Evolutionary conservation across 2,888 invertebrate species (phyloP), one percentile per base, ranked within the genome.

Genomic region (Anorthoa munda): DNA sequence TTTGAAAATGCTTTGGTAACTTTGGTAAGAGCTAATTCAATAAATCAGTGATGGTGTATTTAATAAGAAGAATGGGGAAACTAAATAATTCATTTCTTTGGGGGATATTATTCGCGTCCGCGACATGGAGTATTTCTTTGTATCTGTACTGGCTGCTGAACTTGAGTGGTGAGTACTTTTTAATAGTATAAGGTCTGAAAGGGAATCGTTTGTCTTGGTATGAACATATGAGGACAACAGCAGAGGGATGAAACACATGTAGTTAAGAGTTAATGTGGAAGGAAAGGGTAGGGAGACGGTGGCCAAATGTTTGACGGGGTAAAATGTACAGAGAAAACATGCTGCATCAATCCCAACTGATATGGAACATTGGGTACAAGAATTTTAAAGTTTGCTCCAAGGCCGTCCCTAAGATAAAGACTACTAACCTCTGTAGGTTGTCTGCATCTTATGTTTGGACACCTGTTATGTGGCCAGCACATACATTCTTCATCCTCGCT

Each of bases 71-170:
- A 66, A 90, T 92, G 90, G 85, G 90, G 63, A 93, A 91, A 78
- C 79, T 95, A 46, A 97, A 97, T 87, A 97, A 96, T 90, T 98
- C 98, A 0, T 98, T 98, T 91, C 89, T 98, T 53, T 97, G 97
- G 92, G 98, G 98, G 39, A 97, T 98, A 77, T 91, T 97, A 72
- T 97, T 98, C 90, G 98, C 98, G 0, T 98, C 98, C 0, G 90
- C 97, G 55, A 98, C 98, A 72, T 98, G 98, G 98, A 96, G 97
- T 56, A 94, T 98, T 65, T 98, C 97, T 65, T 91, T 98, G 59
- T 98, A 98, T 89, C 95, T 98, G 58, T 98, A 98, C 89, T 97
- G 97, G 93, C 96, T 97, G 88, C 89, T 98, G 65, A 97, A 92
- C 77, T 87, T 93, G 88, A 95, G 94, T 72, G 96, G 97, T 92